Percentiles rank a stretch among this genome's conserved stretches.
Evolutionary conservation across 2,797 vertebrate genomes (phyloP).

Genomic region (Catamblyrhynchus diadema): DNA sequence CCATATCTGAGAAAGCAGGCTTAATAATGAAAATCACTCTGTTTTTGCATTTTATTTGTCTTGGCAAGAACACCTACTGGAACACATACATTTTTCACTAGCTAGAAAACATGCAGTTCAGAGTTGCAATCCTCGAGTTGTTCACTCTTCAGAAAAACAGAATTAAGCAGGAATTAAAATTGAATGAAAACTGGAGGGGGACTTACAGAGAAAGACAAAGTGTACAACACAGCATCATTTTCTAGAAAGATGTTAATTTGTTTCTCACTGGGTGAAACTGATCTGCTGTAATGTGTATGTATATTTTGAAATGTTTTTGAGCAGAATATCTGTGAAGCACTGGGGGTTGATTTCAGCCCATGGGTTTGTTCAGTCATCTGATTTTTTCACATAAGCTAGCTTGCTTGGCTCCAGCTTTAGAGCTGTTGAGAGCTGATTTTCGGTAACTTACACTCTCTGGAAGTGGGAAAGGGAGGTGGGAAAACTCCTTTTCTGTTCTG

Average conservation of each 20-base stretch:
- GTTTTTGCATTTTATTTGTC: constrained; percentile 19
- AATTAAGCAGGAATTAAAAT: constrained; percentile 61
- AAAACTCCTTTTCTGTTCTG: background rate
- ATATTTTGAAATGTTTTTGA: background rate
- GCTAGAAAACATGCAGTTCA: constrained; percentile 50
- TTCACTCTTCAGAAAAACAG: constrained; percentile 46
- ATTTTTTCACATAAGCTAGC: background rate
- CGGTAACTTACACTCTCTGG: background rate
- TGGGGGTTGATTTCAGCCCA: background rate
- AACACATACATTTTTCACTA: constrained; percentile 32
- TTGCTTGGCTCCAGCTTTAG: background rate
- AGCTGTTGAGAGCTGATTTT: background rate
- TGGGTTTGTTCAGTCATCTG: background rate
- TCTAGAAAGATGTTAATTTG: constrained; percentile 56
- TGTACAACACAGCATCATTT: constrained; percentile 31
- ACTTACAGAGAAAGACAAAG: constrained; percentile 40
- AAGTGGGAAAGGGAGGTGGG: background rate
- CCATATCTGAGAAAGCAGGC: background rate
- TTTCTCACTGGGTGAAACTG: constrained; percentile 26
- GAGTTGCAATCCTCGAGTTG: constrained; percentile 37
- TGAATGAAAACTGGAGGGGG: constrained; percentile 38
- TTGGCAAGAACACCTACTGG: constrained; percentile 7
- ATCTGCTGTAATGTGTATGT: background rate
- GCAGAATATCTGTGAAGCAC: background rate
- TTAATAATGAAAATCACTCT: constrained; percentile 43